Evolutionary conservation across 1,140 invertebrate species (phyloP), one percentile per base, ranked within the genome.

Genomic region (Pemphigus obesinymphae): DNA sequence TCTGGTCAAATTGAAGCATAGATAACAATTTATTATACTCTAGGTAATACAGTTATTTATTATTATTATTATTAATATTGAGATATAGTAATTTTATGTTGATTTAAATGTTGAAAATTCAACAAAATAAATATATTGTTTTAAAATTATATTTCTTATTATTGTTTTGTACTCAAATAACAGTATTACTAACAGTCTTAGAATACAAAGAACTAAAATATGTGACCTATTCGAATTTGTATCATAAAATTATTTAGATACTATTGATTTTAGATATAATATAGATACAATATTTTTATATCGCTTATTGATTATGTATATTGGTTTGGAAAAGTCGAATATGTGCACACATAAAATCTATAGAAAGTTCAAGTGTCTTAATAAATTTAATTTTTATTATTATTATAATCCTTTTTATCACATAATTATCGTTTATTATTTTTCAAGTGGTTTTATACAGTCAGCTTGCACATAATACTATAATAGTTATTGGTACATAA

Each of bases 11-110:
- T 61, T 34, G 63, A 26, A 80, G 17, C 23, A 80, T 29, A 63
- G 6, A 80, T 63, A 63, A 80, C 26, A 80, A 63, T 61, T 72
- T 58, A 78, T 78, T 53, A 58, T 45, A 61, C n/a, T 11, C 53
- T 43, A 63, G 55, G 15, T 80, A 17, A 63, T 80, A 3, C 48
- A 72, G 40, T 31, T 72, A 72, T 72, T 72, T 72, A 48, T 72
- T 50, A 48, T 50, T 48, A 48, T 73, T 73, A 70, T 45, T 26
- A 40, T 7, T n/a, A n/a, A n/a, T n/a, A n/a, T n/a, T n/a, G n/a
- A n/a, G n/a, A 15, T 20, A 43, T 45, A 70, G 20, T 70, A 45
- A 26, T 70, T 43, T 70, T 70, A 26, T 45, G 26, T 31, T 11
- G 20, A n/a, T 68, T 68, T 37, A 68, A 68, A 68, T 68, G 34